These are phyloP conservation scores for Scortum barcoo DNA, from an alignment of 2,113 vertebrate genomes.

Conservation along the genomic window DNA sequence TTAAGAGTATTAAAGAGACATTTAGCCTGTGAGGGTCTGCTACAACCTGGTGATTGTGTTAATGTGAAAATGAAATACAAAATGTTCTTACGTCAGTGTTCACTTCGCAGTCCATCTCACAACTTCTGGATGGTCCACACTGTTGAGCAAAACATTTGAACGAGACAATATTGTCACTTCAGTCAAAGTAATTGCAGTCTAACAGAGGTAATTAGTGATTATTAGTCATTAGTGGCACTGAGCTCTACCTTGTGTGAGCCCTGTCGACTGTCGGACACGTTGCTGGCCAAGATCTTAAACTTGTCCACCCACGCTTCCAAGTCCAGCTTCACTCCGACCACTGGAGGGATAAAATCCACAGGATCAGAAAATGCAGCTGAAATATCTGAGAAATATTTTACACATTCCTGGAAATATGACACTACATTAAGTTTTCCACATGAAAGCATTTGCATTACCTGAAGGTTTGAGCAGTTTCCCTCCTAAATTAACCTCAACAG, in stretches of 20 bases:
- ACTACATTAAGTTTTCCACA: neutral
- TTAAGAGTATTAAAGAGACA: neutral
- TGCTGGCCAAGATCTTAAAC: slow-evolving; percentile 98
- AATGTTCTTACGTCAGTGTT: slow-evolving; percentile 92
- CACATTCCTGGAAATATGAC: neutral
- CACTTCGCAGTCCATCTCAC: slow-evolving; percentile 99
- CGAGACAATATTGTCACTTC: slow-evolving; percentile 16
- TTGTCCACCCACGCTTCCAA: slow-evolving; percentile 98
- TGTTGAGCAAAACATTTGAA: slow-evolving; percentile 69
- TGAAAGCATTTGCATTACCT: slow-evolving; percentile 82
- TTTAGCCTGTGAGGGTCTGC: neutral
- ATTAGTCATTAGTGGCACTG: neutral
- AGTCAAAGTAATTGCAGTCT: neutral
- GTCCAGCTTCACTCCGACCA: slow-evolving; percentile 98
- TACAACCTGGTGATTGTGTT: neutral
- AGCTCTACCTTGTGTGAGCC: slow-evolving; percentile 89
- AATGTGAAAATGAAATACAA: slow-evolving; percentile 5
- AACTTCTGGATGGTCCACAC: slow-evolving; percentile 95
- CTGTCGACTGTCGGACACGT: slow-evolving; percentile 92
- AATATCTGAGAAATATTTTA: neutral
- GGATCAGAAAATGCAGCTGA: neutral
- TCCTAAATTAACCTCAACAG: slow-evolving; percentile 91
- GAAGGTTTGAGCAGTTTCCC: slow-evolving; percentile 93
- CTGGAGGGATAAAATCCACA: slow-evolving; percentile 72
- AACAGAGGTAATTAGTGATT: neutral